phyloP scores from a whole-genome alignment of 2,888 invertebrate genomes.

The Ormyrus nitidulus region DNA sequence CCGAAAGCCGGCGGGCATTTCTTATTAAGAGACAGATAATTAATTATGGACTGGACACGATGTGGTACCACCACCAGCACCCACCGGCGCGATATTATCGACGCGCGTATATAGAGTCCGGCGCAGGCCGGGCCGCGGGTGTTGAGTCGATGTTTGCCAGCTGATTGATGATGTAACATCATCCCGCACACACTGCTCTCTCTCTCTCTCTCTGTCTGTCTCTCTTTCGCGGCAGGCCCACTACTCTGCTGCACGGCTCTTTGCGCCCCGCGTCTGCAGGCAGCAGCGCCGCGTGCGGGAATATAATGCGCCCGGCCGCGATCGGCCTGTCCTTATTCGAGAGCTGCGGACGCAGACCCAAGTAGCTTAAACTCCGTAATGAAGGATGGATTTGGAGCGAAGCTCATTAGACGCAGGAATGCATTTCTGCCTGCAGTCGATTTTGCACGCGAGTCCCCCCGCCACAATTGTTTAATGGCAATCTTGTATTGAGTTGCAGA shows the following conservation, averaged over 20 bases:
- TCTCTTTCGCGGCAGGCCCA: conserved; percentile 1
- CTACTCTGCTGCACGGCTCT: conserved; percentile 30
- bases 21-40: conserved; percentile 60
- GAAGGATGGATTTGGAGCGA: neutral
- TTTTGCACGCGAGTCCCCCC: too few species aligned
- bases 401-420: too few species aligned
- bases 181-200: conserved; percentile 62
- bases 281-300: conserved; percentile 30
- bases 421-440: too few species aligned
- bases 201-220: conserved; percentile 54
- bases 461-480: too few species aligned
- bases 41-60: conserved; percentile 56
- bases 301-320: conserved; percentile 27
- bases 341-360: conserved; percentile 14
- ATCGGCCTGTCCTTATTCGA: conserved; percentile 15
- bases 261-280: conserved; percentile 6
- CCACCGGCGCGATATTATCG: conserved; percentile 54
- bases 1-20: conserved; percentile 46
- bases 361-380: conserved; percentile 18
- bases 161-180: conserved; percentile 75
- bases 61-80: conserved; percentile 52
- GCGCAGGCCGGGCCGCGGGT: conserved; percentile 64
- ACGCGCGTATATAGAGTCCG: conserved; percentile 56
- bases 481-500: too few species aligned
- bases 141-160: conserved; percentile 74